phyloP scores from a whole-genome alignment of 2,797 vertebrate species.

The Macropus fuliginosus region DNA sequence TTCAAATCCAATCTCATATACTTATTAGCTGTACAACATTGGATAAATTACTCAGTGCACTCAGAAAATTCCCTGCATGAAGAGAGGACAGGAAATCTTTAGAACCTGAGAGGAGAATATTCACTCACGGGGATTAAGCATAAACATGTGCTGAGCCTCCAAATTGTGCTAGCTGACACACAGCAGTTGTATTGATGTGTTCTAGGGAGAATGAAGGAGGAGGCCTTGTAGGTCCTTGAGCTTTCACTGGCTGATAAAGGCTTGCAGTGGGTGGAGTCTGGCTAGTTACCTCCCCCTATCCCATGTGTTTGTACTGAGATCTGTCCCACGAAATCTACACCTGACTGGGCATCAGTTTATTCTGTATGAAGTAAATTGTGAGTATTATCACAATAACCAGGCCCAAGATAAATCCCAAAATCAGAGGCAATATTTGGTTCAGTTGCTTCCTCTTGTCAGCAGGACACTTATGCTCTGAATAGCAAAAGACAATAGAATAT shows the following conservation, averaged over 20 bases:
- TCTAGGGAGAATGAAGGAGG: slow-evolving; percentile 64
- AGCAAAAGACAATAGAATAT: slow-evolving; percentile 23
- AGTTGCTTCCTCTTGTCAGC: slow-evolving; percentile 95
- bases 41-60: too few relatives aligned
- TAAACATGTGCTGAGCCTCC: slow-evolving; percentile 68
- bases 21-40: too few relatives aligned
- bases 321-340: slow-evolving; percentile 94
- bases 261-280: not conserved
- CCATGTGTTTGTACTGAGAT: slow-evolving; percentile 99
- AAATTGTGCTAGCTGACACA: slow-evolving; percentile 58
- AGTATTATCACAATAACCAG: slow-evolving; percentile 94
- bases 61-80: not conserved
- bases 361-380: slow-evolving; percentile 95
- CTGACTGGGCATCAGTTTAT: slow-evolving; percentile 94
- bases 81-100: not conserved
- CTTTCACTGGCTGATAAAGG: slow-evolving; percentile 76
- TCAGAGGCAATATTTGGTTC: slow-evolving; percentile 94
- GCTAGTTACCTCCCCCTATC: slow-evolving; percentile 75
- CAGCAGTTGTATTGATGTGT: slow-evolving; percentile 66
- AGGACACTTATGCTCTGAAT: slow-evolving; percentile 92
- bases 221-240: slow-evolving; percentile 80
- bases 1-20: too few relatives aligned
- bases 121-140: slow-evolving; percentile 63
- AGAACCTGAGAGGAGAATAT: slow-evolving; percentile 20
- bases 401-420: slow-evolving; percentile 94